phyloP scores from a whole-genome alignment of 1,140 invertebrate genomes.

The Littorina saxatilis region DNA sequence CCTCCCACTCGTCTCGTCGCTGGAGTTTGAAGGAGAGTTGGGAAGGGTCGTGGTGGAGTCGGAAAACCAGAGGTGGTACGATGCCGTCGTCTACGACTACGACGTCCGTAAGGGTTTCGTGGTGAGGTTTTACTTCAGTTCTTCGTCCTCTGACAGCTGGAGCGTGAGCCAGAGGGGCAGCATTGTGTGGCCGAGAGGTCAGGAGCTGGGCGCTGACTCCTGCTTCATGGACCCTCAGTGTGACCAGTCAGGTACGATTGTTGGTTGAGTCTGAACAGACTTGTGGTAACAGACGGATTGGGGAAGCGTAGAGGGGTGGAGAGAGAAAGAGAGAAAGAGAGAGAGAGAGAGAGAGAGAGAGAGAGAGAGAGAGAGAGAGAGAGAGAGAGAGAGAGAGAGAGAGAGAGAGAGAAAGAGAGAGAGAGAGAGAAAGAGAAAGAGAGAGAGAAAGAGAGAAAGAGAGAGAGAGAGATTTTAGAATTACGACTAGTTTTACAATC shows the following conservation, averaged over 20 bases:
- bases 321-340: too few relatives aligned
- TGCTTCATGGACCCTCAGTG: conserved; percentile 3
- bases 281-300: too few relatives aligned
- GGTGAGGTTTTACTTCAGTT: conserved; percentile 1
- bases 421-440: too few relatives aligned
- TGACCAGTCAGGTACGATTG: not conserved
- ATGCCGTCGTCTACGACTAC: not conserved
- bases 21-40: not conserved
- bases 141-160: not conserved
- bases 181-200: conserved; percentile 12
- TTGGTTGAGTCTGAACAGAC: too few relatives aligned
- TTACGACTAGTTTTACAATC: too few relatives aligned
- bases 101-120: not conserved
- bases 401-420: too few relatives aligned
- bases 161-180: not conserved
- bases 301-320: too few relatives aligned
- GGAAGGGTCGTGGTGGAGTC: not conserved
- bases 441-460: too few relatives aligned
- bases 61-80: not conserved
- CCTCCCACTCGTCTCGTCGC: not conserved
- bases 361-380: too few relatives aligned
- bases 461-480: too few relatives aligned
- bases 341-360: too few relatives aligned
- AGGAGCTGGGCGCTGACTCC: not conserved
- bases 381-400: too few relatives aligned